Evolutionary conservation across 2,888 invertebrate genomes (phyloP).

Genomic region (Watsonalla binaria): DNA sequence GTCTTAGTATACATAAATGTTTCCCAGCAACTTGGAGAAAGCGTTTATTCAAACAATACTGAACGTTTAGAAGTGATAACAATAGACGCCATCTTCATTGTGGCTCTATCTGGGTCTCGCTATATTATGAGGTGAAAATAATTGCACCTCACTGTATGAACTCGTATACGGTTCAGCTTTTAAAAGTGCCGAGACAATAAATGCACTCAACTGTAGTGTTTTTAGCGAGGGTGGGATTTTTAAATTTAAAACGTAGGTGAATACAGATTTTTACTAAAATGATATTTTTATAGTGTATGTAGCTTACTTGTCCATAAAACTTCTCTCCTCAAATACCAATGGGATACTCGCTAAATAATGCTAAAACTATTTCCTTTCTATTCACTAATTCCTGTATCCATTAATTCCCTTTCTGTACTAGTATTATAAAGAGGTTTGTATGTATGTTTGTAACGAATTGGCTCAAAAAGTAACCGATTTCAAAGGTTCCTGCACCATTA

Average conservation of each 20-base stretch:
- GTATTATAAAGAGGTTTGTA: too few species aligned
- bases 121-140: constrained; percentile 21
- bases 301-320: too few species aligned
- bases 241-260: not conserved
- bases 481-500: too few species aligned
- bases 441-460: too few species aligned
- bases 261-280: not conserved
- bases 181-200: not conserved
- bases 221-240: not conserved
- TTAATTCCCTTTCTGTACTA: too few species aligned
- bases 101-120: constrained; percentile 16
- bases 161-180: not conserved
- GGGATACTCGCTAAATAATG: too few species aligned
- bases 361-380: too few species aligned
- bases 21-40: constrained; percentile 5
- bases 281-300: too few species aligned
- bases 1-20: not conserved
- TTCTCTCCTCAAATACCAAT: too few species aligned
- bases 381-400: too few species aligned
- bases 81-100: constrained; percentile 27
- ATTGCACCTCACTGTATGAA: constrained; percentile 13
- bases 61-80: constrained; percentile 28
- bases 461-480: too few species aligned
- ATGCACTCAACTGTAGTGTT: not conserved
- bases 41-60: constrained; percentile 29